A percentile compares a stretch with the other conserved stretches of the same genome.
Evolutionary conservation across 2,113 vertebrate species (phyloP).

Genomic region (Hiodon alosoides): DNA sequence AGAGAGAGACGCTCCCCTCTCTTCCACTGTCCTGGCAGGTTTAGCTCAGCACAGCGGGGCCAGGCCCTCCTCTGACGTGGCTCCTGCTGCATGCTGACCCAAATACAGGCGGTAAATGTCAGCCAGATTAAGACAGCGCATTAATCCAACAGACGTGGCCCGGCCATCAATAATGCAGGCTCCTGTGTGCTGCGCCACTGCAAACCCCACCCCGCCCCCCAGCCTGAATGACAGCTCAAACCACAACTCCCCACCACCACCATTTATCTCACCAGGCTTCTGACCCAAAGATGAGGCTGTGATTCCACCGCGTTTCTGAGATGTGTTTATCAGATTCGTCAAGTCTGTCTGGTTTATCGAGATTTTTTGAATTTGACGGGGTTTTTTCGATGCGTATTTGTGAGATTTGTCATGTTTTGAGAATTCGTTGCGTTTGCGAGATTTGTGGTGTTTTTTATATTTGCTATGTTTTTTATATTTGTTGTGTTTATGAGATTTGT

Average conservation of each 20-base stretch:
- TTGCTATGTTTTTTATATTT: no score
- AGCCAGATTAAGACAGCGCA: constrained; percentile 26
- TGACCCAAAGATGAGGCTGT: neutral
- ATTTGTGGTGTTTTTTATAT: no score
- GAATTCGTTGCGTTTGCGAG: no score
- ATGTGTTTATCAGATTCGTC: no score
- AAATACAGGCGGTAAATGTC: constrained; percentile 30
- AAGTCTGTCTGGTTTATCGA: no score
- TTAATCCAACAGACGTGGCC: constrained; percentile 10
- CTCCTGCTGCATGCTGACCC: constrained; percentile 25
- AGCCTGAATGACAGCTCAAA: neutral
- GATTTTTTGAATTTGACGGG: no score
- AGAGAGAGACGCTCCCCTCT: constrained; percentile 39
- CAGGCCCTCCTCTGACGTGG: constrained; percentile 29
- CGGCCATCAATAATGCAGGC: constrained; percentile 32
- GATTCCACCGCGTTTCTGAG: no score
- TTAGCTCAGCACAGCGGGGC: constrained; percentile 36
- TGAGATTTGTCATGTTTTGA: no score
- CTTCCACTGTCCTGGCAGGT: constrained; percentile 34
- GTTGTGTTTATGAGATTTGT: no score
- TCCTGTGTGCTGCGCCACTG: neutral
- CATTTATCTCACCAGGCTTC: neutral
- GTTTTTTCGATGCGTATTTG: no score
- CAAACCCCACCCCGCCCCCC: constrained; percentile 22
- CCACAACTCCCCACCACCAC: neutral